A percentile compares a stretch with the other conserved stretches of the same genome.
Evolutionary conservation across 2,888 invertebrate species (phyloP).

Genomic region (Xestia sexstrigata): DNA sequence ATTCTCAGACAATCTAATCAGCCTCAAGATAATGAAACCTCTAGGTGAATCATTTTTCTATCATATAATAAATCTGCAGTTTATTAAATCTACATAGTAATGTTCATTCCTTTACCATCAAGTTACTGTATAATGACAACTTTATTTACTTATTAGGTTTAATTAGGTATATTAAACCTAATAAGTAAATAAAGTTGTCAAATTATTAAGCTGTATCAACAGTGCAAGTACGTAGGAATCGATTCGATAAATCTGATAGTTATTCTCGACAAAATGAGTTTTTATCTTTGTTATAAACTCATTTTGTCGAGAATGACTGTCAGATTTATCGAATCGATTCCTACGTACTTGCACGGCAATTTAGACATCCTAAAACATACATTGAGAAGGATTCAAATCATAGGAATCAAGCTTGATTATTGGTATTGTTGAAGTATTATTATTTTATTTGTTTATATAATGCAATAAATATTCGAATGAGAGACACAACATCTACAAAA

Average conservation of each 20-base stretch:
- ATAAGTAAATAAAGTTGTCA: no score
- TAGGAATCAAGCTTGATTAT: background rate
- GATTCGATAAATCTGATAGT: no score
- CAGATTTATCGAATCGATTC: no score
- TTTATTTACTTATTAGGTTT: background rate
- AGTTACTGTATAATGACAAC: background rate
- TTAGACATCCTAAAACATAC: background rate
- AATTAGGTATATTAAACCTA: background rate
- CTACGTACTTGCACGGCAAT: no score
- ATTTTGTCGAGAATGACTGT: no score
- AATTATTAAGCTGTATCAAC: background rate
- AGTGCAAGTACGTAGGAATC: no score
- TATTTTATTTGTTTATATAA: background rate
- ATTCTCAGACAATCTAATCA: slow-evolving; percentile 49
- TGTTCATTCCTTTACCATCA: background rate
- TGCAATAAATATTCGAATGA: background rate
- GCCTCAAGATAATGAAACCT: slow-evolving; percentile 29
- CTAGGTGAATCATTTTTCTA: background rate
- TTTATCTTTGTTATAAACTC: no score
- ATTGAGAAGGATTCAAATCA: background rate
- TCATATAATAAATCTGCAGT: background rate
- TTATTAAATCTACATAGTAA: background rate
- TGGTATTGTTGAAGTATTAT: background rate
- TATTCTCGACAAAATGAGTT: no score
- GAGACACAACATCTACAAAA: slow-evolving; percentile 5